These are phyloP conservation scores for Zelostemma sp. DNA, from an alignment of 1,140 invertebrate species.

Conservation along the genomic window DNA sequence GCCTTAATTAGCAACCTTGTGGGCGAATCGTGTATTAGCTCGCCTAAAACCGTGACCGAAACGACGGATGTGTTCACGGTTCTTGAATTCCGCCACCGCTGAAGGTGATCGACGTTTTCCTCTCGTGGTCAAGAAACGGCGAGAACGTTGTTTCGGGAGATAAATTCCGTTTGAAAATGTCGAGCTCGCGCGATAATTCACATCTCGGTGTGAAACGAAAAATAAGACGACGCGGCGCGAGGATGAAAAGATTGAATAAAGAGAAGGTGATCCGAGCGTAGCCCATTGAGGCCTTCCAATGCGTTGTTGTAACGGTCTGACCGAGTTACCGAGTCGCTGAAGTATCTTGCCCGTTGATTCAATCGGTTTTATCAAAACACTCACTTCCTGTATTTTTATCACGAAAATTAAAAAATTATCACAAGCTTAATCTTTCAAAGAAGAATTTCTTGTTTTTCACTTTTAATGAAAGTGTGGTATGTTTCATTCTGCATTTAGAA, in stretches of 20 bases:
- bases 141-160: no score
- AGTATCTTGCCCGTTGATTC: conserved; percentile 21
- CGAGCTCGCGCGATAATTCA: no score
- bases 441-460: no score
- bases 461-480: no score
- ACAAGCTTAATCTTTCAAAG: no score
- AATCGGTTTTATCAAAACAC: conserved; percentile 36
- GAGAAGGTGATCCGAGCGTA: conserved; percentile 51
- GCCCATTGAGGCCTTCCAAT: conserved; percentile 60
- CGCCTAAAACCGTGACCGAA: conserved; percentile 19
- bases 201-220: conserved; percentile 24
- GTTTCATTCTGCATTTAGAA: no score
- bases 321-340: conserved; percentile 60
- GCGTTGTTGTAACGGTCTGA: conserved; percentile 62
- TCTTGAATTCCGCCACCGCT: conserved; percentile 21
- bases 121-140: no score
- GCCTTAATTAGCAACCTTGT: conserved; percentile 23
- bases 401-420: background rate
- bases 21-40: conserved; percentile 24
- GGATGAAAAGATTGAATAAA: conserved; percentile 42
- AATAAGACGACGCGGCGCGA: conserved; percentile 24
- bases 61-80: conserved; percentile 34
- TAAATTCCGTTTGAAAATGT: no score
- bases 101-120: conserved; percentile 39
- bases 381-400: background rate